Conservation (phyloP, 2,113 vertebrate genomes). For the Leucoraja erinaceus region DNA sequence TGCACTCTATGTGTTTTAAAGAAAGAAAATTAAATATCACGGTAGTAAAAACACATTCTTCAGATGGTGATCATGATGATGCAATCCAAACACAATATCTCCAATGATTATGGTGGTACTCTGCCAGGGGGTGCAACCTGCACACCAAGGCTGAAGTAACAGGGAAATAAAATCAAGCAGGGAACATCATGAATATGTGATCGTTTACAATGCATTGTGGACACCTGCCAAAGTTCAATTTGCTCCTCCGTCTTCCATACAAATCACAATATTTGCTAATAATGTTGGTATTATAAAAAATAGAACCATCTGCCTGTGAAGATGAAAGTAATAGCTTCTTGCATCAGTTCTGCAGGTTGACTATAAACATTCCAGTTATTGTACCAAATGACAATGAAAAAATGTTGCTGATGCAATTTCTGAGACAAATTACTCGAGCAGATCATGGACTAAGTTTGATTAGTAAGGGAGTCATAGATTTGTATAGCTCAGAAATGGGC, state of each 20-base stretch:
- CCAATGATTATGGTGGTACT: not conserved
- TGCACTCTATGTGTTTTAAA: not conserved
- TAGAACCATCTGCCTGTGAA: not conserved
- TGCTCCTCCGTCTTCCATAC: not conserved
- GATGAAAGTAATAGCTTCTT: not conserved
- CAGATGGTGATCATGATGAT: not conserved
- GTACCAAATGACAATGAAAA: not conserved
- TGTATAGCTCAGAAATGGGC: too few species aligned
- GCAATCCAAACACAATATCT: not conserved
- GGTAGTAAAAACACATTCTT: not conserved
- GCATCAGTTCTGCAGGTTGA: not conserved
- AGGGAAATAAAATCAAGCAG: not conserved
- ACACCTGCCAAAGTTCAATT: not conserved
- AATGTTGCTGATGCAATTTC: not conserved
- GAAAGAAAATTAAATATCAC: conserved; percentile 12
- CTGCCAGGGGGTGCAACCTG: not conserved
- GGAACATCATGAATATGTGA: not conserved
- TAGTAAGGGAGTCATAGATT: too few species aligned
- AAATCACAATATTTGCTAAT: not conserved
- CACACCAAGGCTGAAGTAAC: too few species aligned
- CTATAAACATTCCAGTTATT: not conserved
- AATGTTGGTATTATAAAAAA: not conserved
- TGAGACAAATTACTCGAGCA: not conserved
- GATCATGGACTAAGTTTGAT: not conserved
- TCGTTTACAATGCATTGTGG: not conserved